Conservation (phyloP, 2,113 vertebrate genomes). For the Rhinolophus ferrumequinum region DNA sequence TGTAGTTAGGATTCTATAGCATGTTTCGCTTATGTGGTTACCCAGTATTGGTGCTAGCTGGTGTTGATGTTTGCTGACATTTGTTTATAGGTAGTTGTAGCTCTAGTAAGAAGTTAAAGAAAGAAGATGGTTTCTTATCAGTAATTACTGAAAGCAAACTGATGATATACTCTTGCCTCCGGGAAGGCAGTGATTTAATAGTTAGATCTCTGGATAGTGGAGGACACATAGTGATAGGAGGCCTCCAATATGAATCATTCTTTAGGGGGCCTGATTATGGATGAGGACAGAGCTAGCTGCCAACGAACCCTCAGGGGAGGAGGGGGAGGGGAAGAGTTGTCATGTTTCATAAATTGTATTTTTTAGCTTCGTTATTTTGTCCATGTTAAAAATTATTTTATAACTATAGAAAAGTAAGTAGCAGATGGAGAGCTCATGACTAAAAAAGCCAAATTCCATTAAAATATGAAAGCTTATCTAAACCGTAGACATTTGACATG, state of each 20-base stretch:
- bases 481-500: not conserved
- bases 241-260: not conserved
- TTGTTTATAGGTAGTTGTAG: not conserved
- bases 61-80: not conserved
- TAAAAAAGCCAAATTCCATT: not conserved
- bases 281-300: not conserved
- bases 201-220: not conserved
- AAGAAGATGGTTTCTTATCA: not conserved
- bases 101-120: not conserved
- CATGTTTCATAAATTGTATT: not conserved
- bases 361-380: not conserved
- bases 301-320: not conserved
- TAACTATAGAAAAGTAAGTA: not conserved
- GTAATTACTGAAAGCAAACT: slow-evolving; percentile 21
- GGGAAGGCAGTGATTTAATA: not conserved
- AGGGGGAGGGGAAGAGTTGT: not conserved
- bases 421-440: not conserved
- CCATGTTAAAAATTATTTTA: not conserved
- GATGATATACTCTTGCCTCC: not conserved
- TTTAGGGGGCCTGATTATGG: not conserved
- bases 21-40: not conserved
- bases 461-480: not conserved
- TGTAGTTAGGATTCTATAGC: not conserved
- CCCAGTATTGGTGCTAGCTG: not conserved
- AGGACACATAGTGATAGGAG: not conserved